Conservation (phyloP, 2,888 invertebrate genomes). For the Melikaiella ostensackeni region DNA sequence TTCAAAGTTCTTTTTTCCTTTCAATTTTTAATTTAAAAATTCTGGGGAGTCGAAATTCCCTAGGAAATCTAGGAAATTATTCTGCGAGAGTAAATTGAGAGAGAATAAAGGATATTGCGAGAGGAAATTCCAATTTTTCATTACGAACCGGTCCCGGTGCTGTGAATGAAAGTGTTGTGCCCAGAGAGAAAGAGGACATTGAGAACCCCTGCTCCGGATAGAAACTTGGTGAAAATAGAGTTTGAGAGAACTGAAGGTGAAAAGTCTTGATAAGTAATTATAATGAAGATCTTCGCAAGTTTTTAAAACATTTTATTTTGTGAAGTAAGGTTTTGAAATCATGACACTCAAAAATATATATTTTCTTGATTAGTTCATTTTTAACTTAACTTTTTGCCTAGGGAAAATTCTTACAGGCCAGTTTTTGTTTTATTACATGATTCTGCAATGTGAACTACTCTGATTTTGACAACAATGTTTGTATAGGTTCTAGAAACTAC, state of each 20-base stretch:
- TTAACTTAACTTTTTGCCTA: no score
- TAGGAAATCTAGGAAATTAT: neutral
- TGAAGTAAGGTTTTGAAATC: no score
- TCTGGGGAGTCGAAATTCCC: neutral
- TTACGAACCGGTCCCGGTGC: constrained; percentile 9
- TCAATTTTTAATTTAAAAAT: neutral
- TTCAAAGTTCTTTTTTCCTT: neutral
- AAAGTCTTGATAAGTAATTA: constrained; percentile 6
- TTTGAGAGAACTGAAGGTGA: constrained; percentile 6
- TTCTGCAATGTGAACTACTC: no score
- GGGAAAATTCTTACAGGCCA: no score
- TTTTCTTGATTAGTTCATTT: no score
- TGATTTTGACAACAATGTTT: no score
- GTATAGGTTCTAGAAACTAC: no score
- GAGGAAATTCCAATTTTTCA: neutral
- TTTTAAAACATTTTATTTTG: neutral
- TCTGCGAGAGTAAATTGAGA: neutral
- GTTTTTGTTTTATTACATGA: no score
- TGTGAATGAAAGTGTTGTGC: constrained; percentile 33
- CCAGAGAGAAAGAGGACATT: constrained; percentile 30
- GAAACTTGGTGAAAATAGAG: constrained; percentile 34
- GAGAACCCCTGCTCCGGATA: constrained; percentile 33
- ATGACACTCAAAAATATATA: no score
- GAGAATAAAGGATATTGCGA: neutral
- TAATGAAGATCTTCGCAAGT: neutral